Base-by-base conservation (phyloP, 35 echinoderm and acorn worm species). In the Chiridota heheva region DNA sequence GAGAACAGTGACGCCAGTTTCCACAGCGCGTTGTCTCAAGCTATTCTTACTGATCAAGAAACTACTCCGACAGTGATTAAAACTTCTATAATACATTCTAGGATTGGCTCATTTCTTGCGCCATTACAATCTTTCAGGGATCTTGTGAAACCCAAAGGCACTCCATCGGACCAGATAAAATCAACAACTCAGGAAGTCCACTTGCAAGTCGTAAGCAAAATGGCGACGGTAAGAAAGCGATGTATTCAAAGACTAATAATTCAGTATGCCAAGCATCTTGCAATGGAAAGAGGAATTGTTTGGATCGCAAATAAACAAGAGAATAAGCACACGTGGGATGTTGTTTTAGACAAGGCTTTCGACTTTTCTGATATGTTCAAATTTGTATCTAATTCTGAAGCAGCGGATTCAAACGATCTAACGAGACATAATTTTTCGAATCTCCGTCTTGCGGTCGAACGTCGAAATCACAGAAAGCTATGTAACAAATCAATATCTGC, bases 181-280 rank as follows among this genome's bases (percentile, higher is more conserved):
- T 7, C 3, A 31, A 24, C 28, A 34, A 20, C 67, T 13, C 20
- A 5, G 26, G 78, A 81, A 13, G 64, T 18, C n/a, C 24, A 63
- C 40, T 2, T n/a, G 17, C 5, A 4, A 47, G 18, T 24, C 36
- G 24, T 24, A 3, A 12, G 73, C 20, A n/a, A n/a, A n/a, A 87
- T 87, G 85, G 70, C 85, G 17, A 6, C 27, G 7, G 7, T 32
- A 1, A 61, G 88, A 1, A 78, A 72, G 53, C 16, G 53, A 3
- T 74, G 80, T 42, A 71, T 91, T 16, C 84, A 55, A 79, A 36
- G 12, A 25, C 69, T 91, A 18, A 71, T 91, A 37, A 72, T 91
- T 12, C 62, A 78, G 63, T 86, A 86, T 42, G 88, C 88, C 4
- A 86, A 85, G 48, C 38, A 46, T 7, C 29, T 77, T 32, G 88